A percentile compares a stretch with the other conserved stretches of the same genome.
Evolutionary conservation across 2,888 invertebrate genomes (phyloP).

Genomic region (Allolobophora icterica): DNA sequence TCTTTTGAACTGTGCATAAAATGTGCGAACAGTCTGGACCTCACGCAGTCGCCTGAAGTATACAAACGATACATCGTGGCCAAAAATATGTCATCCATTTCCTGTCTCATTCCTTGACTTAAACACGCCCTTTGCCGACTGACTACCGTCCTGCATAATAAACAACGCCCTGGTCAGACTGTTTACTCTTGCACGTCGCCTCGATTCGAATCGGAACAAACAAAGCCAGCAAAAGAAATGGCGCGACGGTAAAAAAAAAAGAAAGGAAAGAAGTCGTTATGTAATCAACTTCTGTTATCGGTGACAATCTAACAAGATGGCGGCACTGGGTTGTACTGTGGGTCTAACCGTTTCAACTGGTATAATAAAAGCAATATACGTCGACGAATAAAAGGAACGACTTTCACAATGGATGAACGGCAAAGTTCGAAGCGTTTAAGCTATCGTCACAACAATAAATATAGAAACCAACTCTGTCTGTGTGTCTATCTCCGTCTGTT

Average conservation of each 20-base stretch:
- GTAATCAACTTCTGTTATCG: background rate
- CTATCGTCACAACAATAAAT: background rate
- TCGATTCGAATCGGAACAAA: background rate
- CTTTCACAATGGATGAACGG: background rate
- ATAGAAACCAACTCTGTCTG: background rate
- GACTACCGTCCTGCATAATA: background rate
- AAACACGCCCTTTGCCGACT: background rate
- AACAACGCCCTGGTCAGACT: background rate
- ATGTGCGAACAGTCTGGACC: constrained; percentile 7
- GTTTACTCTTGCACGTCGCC: background rate
- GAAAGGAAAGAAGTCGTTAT: background rate
- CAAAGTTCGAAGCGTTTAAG: background rate
- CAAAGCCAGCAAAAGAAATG: background rate
- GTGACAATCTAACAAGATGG: constrained; percentile 17
- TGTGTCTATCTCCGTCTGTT: background rate
- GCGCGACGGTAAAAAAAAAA: background rate
- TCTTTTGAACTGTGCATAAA: background rate
- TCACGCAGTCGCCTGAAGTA: background rate
- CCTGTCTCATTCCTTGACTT: background rate
- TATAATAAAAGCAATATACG: too few species aligned
- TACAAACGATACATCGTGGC: background rate
- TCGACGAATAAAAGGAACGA: too few species aligned
- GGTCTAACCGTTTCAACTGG: background rate
- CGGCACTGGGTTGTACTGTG: background rate
- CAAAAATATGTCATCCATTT: background rate